These are phyloP conservation scores for Lacerta bilineata DNA, from an alignment of 2,797 vertebrate species.

Conservation along the genomic window DNA sequence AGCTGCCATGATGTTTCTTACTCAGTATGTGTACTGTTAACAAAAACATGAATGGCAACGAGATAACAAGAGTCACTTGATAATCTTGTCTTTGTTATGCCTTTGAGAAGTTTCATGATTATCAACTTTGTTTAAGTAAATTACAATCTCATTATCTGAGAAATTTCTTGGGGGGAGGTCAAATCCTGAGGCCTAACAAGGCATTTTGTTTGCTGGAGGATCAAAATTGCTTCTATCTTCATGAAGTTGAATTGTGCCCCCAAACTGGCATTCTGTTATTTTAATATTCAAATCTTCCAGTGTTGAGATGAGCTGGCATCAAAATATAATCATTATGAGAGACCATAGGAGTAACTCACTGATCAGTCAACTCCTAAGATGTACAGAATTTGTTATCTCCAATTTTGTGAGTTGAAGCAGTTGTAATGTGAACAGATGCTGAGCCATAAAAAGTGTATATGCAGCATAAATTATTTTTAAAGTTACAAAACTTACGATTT, in stretches of 20 bases:
- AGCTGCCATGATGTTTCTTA: constrained; percentile 28
- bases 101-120: constrained; percentile 22
- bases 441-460: constrained; percentile 21
- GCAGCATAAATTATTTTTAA: constrained; percentile 2
- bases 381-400: background rate
- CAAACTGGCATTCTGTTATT: background rate
- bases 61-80: constrained; percentile 11
- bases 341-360: background rate
- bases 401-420: background rate
- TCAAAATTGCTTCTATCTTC: background rate
- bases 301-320: background rate
- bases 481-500: background rate
- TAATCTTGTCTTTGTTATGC: constrained; percentile 23
- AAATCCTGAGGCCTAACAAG: background rate
- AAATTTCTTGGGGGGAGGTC: background rate
- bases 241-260: background rate
- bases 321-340: background rate
- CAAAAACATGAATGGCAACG: background rate
- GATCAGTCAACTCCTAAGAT: background rate
- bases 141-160: constrained; percentile 16
- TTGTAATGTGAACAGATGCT: constrained; percentile 6
- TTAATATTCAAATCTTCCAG: background rate
- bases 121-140: constrained; percentile 20
- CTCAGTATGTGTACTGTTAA: constrained; percentile 31
- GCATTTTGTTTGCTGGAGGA: background rate